Base-by-base conservation (phyloP, 1,140 invertebrate genomes). In the Parasteatoda tepidariorum region DNA sequence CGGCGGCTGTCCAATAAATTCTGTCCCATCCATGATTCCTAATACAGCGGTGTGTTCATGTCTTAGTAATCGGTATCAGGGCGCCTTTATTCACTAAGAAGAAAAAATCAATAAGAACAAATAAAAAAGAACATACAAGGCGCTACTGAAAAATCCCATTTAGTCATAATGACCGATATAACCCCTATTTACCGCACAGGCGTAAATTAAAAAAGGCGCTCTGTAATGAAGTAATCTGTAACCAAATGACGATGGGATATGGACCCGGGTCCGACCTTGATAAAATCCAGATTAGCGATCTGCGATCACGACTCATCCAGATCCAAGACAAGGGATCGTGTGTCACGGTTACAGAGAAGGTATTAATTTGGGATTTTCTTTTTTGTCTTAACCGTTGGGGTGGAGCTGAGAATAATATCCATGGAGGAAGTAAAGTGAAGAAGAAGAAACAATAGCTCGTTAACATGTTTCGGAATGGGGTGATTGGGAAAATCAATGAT, bases 221-320 rank as follows among this genome's bases (percentile, higher is more conserved):
- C 61, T 30, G 57, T 74, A 83, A 83, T 83, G 81, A 83, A 74
- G 62, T 70, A 74, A 83, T 83, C 81, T 83, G 54, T 83, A 83
- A 83, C 81, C 81, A 83, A 83, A 83, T 74, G 81, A 67, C 26
- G 24, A 24, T 38, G 26, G 34, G 26, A n/a, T 31, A 18, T n/a
- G 26, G 57, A 76, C 33, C 34, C 59, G 31, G 55, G 5, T 55
- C 33, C 61, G 74, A 78, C 74, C 61, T 66, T 78, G 74, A 78
- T 78, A 68, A 48, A 79, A 31, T 79, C 22, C 41, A 79, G 66
- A 70, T 82, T 71, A 71, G 54, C 66, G 62, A 70, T 82, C 66
- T 48, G 78, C 48, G 28, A 82, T 82, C 78, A 82, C 78, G 78
- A 82, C 33, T 71, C 38, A 13, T 48, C 24, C 18, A 48, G 18